These are phyloP conservation scores for Ophioninae sp. DNA, from an alignment of 2,888 invertebrate species.

Conservation along the genomic window DNA sequence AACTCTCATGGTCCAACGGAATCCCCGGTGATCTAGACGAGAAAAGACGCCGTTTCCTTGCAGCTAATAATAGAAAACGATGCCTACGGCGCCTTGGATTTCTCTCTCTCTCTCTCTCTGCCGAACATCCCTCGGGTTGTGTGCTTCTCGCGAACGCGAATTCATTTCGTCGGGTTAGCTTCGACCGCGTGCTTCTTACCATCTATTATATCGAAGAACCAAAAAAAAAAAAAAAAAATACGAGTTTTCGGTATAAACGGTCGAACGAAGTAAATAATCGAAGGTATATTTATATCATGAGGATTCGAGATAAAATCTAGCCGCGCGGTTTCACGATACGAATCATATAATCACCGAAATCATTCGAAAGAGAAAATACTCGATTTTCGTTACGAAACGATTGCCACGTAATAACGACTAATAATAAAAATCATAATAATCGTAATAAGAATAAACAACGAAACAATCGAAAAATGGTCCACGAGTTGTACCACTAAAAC, in stretches of 20 bases:
- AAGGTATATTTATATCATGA: slow-evolving; percentile 22
- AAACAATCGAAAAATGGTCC: slow-evolving; percentile 1
- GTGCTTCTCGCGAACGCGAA: slow-evolving; percentile 70
- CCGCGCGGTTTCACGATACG: slow-evolving; percentile 31
- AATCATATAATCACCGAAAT: slow-evolving; percentile 41
- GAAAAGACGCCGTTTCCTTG: slow-evolving; percentile 68
- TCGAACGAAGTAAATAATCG: slow-evolving; percentile 41
- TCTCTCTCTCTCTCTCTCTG: slow-evolving; percentile 49
- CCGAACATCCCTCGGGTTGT: slow-evolving; percentile 65
- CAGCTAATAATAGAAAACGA: slow-evolving; percentile 76
- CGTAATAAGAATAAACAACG: neutral
- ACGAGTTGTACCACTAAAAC: neutral
- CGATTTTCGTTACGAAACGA: slow-evolving; percentile 3
- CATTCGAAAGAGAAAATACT: neutral
- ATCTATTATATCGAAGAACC: slow-evolving; percentile 64
- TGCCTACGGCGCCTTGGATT: slow-evolving; percentile 62
- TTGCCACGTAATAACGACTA: slow-evolving; percentile 2
- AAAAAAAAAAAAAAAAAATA: slow-evolving; percentile 22
- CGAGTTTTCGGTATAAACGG: slow-evolving; percentile 35
- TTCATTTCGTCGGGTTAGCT: slow-evolving; percentile 74
- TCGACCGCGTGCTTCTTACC: slow-evolving; percentile 61
- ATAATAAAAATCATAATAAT: neutral
- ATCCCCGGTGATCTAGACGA: slow-evolving; percentile 71
- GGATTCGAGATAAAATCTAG: slow-evolving; percentile 24
- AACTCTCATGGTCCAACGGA: slow-evolving; percentile 61